Conservation (phyloP, 2,888 invertebrate genomes). For the Idaea aversata region DNA sequence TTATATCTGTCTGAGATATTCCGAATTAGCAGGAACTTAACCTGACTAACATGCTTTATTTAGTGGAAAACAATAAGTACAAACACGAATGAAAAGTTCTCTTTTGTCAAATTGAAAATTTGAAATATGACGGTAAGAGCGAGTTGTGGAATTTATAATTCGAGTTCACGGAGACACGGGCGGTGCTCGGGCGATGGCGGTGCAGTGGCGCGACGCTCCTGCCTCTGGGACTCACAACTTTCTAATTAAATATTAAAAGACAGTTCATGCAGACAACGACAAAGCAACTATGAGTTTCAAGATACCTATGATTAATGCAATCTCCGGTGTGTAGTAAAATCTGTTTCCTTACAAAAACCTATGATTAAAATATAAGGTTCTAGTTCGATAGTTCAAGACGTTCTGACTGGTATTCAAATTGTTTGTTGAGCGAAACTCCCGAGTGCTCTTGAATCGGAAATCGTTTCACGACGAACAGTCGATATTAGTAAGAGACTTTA, state of each 20-base stretch:
- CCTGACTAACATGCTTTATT: no score
- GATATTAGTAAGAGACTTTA: no score
- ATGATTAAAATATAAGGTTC: not conserved
- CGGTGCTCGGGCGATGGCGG: not conserved
- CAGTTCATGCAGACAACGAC: slow-evolving; percentile 46
- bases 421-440: not conserved
- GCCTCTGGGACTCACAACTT: slow-evolving; percentile 50
- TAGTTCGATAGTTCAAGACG: not conserved
- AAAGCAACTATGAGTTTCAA: slow-evolving; percentile 25
- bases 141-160: slow-evolving; percentile 59
- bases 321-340: not conserved
- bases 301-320: slow-evolving; percentile 10
- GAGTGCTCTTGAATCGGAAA: no score
- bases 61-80: slow-evolving; percentile 7
- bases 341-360: not conserved
- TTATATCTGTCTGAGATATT: not conserved
- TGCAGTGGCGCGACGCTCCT: slow-evolving; percentile 30
- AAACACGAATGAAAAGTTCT: slow-evolving; percentile 12
- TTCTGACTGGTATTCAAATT: not conserved
- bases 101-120: slow-evolving; percentile 35
- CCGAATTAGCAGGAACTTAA: not conserved
- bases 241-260: slow-evolving; percentile 67
- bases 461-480: no score
- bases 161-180: slow-evolving; percentile 45
- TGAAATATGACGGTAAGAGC: slow-evolving; percentile 53